Evolutionary conservation across 2,888 invertebrate genomes (phyloP), one percentile per base, ranked within the genome.

Genomic region (Drosophila borealis): DNA sequence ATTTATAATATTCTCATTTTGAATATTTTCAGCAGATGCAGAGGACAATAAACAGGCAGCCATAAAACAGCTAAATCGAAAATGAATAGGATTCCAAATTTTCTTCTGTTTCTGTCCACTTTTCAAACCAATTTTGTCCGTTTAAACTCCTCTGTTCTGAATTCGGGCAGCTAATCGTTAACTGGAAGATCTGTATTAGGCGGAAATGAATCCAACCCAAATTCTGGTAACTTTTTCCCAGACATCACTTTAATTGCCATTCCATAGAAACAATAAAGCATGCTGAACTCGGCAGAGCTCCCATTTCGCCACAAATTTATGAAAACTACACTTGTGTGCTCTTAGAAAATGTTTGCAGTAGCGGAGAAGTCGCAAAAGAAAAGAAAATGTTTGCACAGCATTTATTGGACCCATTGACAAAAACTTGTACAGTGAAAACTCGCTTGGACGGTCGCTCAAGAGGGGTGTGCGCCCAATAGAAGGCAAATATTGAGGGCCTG

Each of bases 231-330:
- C 59, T 45, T 37, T 41, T 14, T n/a, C 34, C 25, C 8, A 13
- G 11, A 19, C 4, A 17, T 19, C 6, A 11, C 5, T 19, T 49
- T 39, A 45, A 64, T 33, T 44, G 63, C 39, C 50, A 64, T 50
- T 44, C 11, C 21, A 4, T 9, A 25, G 19, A 36, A 21, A 51
- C 36, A 37, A 57, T 46, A n/a, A 41, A 50, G 36, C 46, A 39
- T 37, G 17, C 46, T 42, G 59, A 53, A 54, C 45, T 45, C 25
- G n/a, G 14, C 14, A 55, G 21, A 36, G 33, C 19, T 44, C 37
- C 48, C 44, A 67, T 61, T 68, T 51, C 53, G 44, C 46, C 54
- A 48, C 49, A 64, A 39, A 49, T 45, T 34, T 41, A 54, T 17
- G n/a, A 50, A 29, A 29, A 37, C 41, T 57, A 37, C 49, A 59